These are phyloP conservation scores for Piprites chloris DNA, from an alignment of 2,113 vertebrate genomes.

Conservation along the genomic window DNA sequence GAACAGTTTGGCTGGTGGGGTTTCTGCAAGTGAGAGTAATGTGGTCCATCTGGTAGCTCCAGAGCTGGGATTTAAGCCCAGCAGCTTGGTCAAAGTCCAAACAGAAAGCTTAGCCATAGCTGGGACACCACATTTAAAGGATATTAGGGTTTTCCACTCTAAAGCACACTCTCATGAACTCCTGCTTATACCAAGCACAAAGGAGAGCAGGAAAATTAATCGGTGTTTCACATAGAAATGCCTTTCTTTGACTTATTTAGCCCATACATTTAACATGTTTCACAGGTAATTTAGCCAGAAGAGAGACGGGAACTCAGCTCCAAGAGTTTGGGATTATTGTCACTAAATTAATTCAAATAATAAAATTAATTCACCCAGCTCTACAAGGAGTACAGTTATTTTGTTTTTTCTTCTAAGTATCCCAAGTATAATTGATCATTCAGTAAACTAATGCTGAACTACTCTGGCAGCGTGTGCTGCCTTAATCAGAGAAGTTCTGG, in stretches of 20 bases:
- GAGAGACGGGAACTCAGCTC: neutral
- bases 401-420: neutral
- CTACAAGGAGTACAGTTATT: neutral
- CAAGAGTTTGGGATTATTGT: neutral
- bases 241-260: neutral
- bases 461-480: neutral
- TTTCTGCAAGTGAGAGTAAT: slow-evolving; percentile 26
- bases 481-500: neutral
- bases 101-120: neutral
- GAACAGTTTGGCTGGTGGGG: neutral
- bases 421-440: neutral
- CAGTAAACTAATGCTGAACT: neutral
- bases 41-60: slow-evolving; percentile 17
- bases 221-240: neutral
- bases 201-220: neutral
- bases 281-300: neutral
- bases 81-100: slow-evolving; percentile 38
- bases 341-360: neutral
- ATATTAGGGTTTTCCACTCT: neutral
- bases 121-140: neutral
- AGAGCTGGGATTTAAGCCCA: slow-evolving; percentile 30
- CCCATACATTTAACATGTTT: neutral
- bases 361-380: neutral
- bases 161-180: neutral
- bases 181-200: neutral